These are phyloP conservation scores for Drosophila sechellia DNA, from an alignment of 1,140 invertebrate species.

Conservation along the genomic window DNA sequence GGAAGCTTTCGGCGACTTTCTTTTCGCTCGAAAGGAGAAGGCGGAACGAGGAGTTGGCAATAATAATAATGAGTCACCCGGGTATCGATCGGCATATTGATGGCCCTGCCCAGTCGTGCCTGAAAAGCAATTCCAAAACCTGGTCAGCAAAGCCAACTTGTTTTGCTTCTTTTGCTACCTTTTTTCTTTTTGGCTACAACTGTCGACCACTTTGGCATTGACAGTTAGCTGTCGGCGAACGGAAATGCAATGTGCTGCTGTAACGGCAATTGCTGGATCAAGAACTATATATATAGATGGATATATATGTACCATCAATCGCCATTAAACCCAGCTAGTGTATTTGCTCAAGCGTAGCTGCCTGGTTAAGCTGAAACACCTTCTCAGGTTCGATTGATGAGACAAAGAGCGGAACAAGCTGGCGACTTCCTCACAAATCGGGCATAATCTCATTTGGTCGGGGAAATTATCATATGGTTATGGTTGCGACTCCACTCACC, in stretches of 20 bases:
- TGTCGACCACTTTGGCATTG: constrained; percentile 73
- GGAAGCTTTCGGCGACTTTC: constrained; percentile 75
- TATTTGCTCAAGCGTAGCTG: constrained; percentile 59
- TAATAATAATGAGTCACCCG: constrained; percentile 63
- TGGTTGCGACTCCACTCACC: constrained; percentile 87
- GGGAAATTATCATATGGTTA: constrained; percentile 71
- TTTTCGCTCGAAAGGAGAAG: constrained; percentile 54
- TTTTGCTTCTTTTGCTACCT: constrained; percentile 9
- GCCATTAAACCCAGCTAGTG: constrained; percentile 55
- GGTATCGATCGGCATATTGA: constrained; percentile 41
- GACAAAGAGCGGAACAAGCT: constrained; percentile 36
- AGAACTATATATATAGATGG: constrained; percentile 36
- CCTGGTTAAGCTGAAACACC: constrained; percentile 8
- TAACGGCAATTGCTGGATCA: constrained; percentile 64
- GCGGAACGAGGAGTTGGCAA: constrained; percentile 24
- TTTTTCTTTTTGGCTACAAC: constrained; percentile 40
- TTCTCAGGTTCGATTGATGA: constrained; percentile 34
- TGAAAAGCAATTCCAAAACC: constrained; percentile 68
- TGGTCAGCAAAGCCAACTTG: constrained; percentile 54
- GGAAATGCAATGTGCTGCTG: constrained; percentile 78
- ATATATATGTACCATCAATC: constrained; percentile 19
- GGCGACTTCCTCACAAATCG: constrained; percentile 49
- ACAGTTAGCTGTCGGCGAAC: constrained; percentile 74
- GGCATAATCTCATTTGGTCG: constrained; percentile 21
- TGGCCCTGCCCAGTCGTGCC: constrained; percentile 53